Base-by-base conservation (phyloP, 2,113 vertebrate species). In the Neogobius melanostomus region DNA sequence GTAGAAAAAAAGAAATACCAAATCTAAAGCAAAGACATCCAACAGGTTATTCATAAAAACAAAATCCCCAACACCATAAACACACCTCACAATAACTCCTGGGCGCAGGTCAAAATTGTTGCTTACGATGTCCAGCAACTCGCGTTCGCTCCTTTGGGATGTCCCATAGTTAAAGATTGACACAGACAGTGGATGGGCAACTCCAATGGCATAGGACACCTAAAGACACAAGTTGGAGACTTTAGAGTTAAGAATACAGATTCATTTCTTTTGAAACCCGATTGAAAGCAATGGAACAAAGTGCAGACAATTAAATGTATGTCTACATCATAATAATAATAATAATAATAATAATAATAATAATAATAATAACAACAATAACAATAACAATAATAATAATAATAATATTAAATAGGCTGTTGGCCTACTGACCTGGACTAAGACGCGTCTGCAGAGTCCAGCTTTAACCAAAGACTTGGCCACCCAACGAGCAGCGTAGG, bases 101-200 rank as follows among this genome's bases (percentile, higher is more conserved):
- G 97, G 97, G 60, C 97, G 95, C 47, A 98, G 96, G 83, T 98
- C 96, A 7, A 98, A 98, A 85, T 98, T 98, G 90, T 95, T 97
- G 89, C 91, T 95, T 75, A 98, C 96, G 0, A 98, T 95, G 36
- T 95, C 95, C 86, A 98, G 86, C 78, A 98, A 91, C 81, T 98
- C 96, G 72, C 88, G 90, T 90, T 98, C 97, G 0, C 92, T 97
- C 91, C 93, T 96, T 88, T 94, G 93, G 11, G 97, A 98, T 4
- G 96, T 97, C 62, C 96, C 97, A 1, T 98, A 99, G 91, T 96
- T 94, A 91, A 98, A 99, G 89, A 99, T 98, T 82, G 97, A 98
- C 83, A 99, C 91, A 36, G 96, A 99, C 64, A 99, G 84, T 1
- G 97, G 97, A 74, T 97, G 94, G 62, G 97, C 92, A 16, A 99